A percentile compares a stretch with the other conserved stretches of the same genome.
Evolutionary conservation across 2,888 invertebrate genomes (phyloP).

Genomic region (Oligia latruncula): DNA sequence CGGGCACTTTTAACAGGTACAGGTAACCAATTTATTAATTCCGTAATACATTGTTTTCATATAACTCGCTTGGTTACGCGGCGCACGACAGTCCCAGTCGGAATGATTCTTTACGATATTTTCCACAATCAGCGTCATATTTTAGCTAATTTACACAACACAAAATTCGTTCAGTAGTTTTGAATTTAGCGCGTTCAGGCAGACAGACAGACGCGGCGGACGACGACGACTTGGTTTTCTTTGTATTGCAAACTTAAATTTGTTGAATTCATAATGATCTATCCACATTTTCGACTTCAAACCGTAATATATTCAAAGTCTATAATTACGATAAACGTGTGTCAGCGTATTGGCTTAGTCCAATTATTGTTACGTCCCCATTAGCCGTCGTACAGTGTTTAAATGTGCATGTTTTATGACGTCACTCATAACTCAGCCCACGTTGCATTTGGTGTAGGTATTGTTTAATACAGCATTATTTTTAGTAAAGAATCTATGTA

Average conservation of each 20-base stretch:
- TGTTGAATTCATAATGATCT: background rate
- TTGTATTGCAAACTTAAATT: background rate
- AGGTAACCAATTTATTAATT: background rate
- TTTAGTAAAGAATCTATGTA: background rate
- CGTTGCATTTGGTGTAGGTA: background rate
- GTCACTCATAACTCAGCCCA: background rate
- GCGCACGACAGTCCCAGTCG: background rate
- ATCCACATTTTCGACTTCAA: background rate
- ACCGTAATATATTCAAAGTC: background rate
- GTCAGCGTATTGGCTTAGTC: background rate
- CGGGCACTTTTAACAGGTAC: too few relatives aligned
- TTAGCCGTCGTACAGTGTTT: background rate
- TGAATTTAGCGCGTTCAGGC: background rate
- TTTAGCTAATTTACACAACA: background rate
- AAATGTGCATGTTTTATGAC: conserved; percentile 15
- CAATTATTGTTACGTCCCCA: background rate
- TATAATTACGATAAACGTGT: background rate
- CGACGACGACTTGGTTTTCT: background rate
- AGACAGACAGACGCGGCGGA: background rate
- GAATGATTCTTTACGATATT: background rate
- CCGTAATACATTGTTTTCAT: background rate
- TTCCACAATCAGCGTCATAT: background rate
- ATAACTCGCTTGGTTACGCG: background rate
- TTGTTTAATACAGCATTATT: background rate
- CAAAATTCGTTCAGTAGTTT: background rate